phyloP scores from a whole-genome alignment of 2,888 invertebrate species.

The Phalera bucephala region DNA sequence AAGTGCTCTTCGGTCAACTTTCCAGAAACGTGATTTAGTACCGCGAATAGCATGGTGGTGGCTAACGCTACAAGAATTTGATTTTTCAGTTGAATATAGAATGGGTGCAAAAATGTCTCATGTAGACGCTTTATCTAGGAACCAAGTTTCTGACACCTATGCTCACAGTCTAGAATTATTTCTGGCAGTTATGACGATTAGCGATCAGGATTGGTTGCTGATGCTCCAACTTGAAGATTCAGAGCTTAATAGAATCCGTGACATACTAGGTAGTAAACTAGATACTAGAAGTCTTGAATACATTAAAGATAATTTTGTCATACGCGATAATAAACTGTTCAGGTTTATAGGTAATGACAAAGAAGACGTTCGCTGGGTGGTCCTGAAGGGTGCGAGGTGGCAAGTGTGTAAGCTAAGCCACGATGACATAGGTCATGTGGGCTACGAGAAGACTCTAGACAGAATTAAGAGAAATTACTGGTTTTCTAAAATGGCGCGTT shows the following conservation, averaged over 20 bases:
- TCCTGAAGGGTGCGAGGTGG: too few relatives aligned
- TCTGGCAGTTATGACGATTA: too few relatives aligned
- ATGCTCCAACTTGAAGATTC: constrained; percentile 1
- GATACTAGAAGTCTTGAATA: neutral
- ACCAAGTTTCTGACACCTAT: neutral
- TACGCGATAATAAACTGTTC: too few relatives aligned
- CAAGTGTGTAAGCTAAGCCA: constrained; percentile 3
- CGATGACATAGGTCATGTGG: too few relatives aligned
- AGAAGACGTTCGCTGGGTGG: constrained; percentile 4
- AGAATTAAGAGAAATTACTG: too few relatives aligned
- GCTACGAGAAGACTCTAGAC: too few relatives aligned
- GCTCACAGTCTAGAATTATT: neutral
- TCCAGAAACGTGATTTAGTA: too few relatives aligned
- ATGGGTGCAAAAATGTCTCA: neutral
- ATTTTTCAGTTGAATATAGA: constrained; percentile 1
- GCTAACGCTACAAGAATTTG: constrained; percentile 1
- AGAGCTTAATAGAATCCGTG: neutral
- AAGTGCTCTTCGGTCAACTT: neutral
- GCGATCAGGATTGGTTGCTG: constrained; percentile 3
- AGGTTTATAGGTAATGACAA: too few relatives aligned
- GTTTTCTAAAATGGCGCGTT: too few relatives aligned
- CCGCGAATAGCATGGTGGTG: constrained; percentile 5
- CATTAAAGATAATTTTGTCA: neutral
- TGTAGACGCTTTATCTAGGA: constrained; percentile 1
- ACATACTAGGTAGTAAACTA: neutral